Evolutionary conservation across 2,797 vertebrate species (phyloP), one percentile per base, ranked within the genome.

Genomic region (Okamejei kenojei): DNA sequence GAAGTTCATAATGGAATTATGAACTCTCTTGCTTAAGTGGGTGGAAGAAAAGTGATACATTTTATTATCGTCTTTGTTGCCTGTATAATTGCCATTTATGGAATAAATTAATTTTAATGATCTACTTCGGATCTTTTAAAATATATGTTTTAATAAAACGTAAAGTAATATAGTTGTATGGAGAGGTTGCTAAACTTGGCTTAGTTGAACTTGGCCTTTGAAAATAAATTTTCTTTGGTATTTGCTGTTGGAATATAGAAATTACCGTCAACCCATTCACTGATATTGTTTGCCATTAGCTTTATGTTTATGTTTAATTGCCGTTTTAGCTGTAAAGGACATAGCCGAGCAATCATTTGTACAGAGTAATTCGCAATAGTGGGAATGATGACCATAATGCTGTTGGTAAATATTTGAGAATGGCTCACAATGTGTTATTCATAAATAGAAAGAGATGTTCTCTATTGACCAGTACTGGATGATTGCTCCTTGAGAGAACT

Each of bases 271-370:
- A 74, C 90, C 90, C 38, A 91, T 74, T 91, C 65, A 73, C 26
- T 74, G 71, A 45, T 91, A 91, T 26, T 91, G 90, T 91, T 91
- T 91, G 68, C 71, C 68, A 91, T 71, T 91, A 54, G 71, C 35
- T 68, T 91, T 74, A 29, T 74, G 71, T 68, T 91, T 74, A 29
- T 74, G 71, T 74, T 91, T 91, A 91, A 54, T 91, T 91, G 38
- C 29, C 68, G 38, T 45, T 73, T 73, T 91, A 5, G 21, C 38
- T 35, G 90, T 7, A 91, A 91, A 91, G 32, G 11, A 17, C 19
- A 74, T 73, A 74, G 38, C 17, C 21, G 74, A 91, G 71, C 23
- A 54, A 10, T 8, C 38, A 91, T 91, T 91, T 73, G 9, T 74
- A 74, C 84, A 74, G 35, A 45, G 32, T 38, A 45, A 7, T 91